A percentile compares a stretch with the other conserved stretches of the same genome.
phyloP scores from a whole-genome alignment of 2,888 invertebrate genomes.

The Bimastos eiseni region DNA sequence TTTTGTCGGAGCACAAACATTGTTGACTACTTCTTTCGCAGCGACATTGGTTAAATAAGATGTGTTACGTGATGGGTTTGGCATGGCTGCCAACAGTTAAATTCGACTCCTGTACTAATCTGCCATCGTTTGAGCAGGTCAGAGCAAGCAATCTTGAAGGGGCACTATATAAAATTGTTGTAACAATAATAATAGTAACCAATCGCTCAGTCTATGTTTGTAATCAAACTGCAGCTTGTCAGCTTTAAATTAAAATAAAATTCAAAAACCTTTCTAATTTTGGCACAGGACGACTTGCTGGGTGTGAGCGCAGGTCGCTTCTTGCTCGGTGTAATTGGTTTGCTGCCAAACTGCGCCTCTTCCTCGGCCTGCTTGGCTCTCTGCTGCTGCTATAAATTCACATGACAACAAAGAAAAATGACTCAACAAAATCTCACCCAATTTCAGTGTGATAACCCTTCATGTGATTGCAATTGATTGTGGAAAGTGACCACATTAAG shows the following conservation, averaged over 20 bases:
- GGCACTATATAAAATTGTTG: no score
- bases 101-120: no score
- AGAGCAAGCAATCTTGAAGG: no score
- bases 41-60: no score
- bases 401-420: background rate
- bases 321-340: background rate
- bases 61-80: no score
- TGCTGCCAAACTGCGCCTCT: conserved; percentile 8
- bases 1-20: no score
- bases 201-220: no score
- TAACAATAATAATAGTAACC: no score
- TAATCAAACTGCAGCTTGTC: no score
- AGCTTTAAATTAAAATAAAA: background rate
- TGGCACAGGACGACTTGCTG: background rate
- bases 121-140: no score
- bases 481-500: background rate
- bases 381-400: conserved; percentile 27
- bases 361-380: conserved; percentile 24
- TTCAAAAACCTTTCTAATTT: background rate
- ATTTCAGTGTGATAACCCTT: background rate
- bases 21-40: no score
- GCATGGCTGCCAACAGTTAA: no score
- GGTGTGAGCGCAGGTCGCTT: background rate
- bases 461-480: background rate
- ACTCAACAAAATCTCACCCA: background rate